Evolutionary conservation across 64 coral and sea anemone genomes (phyloP), one percentile per base, ranked within the genome.

Genomic region (Dendrophyllia cribrosa): DNA sequence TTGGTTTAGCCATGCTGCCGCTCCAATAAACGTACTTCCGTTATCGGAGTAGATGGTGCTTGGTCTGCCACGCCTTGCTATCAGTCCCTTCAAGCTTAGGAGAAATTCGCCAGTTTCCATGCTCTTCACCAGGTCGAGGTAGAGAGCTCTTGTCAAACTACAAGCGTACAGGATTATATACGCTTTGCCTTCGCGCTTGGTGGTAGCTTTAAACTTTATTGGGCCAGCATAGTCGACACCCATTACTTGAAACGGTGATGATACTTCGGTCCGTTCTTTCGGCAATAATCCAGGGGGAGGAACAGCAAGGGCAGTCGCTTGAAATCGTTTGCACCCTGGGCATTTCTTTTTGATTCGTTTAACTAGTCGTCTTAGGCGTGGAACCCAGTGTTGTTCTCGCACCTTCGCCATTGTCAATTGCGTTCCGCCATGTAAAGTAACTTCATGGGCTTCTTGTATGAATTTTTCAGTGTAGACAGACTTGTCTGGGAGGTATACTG

Each of bases 151-250:
- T 15, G 9, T 82, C 78, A 24, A 82, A 60, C 23, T 82, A n/a
- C 44, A 82, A 19, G 25, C 45, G 5, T n/a, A 14, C 17, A 15
- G 46, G 45, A 82, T 58, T 58, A 26, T 15, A 26, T 82, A 55
- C 13, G 34, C 52, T 56, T 56, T 56, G 6, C 52, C 52, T 56
- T 56, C 52, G 52, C 52, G 52, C 11, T 56, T 56, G 6, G 1
- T 11, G 11, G 52, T 56, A 56, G 52, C 52, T 56, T 56, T 56
- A 56, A 56, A 56, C 52, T 56, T 65, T 20, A 86, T 86, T 51
- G 59, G 83, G 61, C 83, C 83, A 58, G 64, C 66, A 63, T 86
- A 86, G 83, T 86, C 83, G 64, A 86, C 65, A n/a, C 59, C 83
- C 21, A 86, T 50, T 19, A 86, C 63, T 63, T 86, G 58, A 70